Base-by-base conservation (phyloP, 2,113 vertebrate species). In the Phocoena phocoena region DNA sequence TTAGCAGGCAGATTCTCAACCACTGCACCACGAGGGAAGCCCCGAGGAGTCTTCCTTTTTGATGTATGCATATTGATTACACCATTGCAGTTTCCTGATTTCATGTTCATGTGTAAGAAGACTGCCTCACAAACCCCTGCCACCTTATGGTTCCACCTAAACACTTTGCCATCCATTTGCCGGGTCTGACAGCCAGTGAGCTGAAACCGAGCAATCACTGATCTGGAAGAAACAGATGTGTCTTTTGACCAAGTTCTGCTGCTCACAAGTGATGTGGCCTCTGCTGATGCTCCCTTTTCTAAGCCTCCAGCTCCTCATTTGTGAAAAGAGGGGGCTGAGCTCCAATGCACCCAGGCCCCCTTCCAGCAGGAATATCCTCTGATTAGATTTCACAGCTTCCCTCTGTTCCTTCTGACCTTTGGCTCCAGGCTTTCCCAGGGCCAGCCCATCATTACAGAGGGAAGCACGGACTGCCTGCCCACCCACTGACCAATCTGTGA, bases 381-480 rank as follows among this genome's bases (percentile, higher is more conserved):
- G 83, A 95, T 92, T 85, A 68, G 87, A 96, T 96, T 90, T 90
- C 94, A 93, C 74, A 63, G 74, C 65, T 87, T 93, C 68, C 79
- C 76, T 93, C 83, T 90, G 77, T 94, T 85, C 38, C 62, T 84
- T 84, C 83, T 90, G 83, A 96, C 87, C 90, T 96, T 53, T 90
- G 70, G 53, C 79, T 81, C 44, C 21, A 9, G 82, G 86, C 63
- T 8, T 47, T 95, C 65, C 47, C 11, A 41, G 28, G 50, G 73
- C 63, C 47, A 74, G 58, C 50, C 58, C 73, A 60, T 96, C 95
- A 90, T 63, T 87, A 89, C 53, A 90, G 55, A 88, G 74, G 13
- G 11, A 92, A 87, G 44, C 38, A 53, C 44, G 65, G 50, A 47
- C 31, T 80, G 80, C 68, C 82, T 0, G 11, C 58, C 36, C 2